Evolutionary conservation across 2,888 invertebrate genomes (phyloP).

Genomic region (Napeogenes inachia): DNA sequence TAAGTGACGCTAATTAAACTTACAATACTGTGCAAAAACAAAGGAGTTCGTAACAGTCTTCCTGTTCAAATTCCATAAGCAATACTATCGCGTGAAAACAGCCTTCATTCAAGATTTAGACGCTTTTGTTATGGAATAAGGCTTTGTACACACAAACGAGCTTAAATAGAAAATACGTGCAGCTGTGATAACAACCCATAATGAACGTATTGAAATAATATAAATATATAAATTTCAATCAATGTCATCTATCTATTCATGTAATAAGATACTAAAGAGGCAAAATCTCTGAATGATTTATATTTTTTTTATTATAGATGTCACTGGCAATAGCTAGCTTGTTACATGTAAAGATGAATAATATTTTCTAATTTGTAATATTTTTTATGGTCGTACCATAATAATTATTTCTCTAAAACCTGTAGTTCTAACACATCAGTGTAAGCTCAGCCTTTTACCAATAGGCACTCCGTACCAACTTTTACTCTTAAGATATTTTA

Average conservation of each 20-base stretch:
- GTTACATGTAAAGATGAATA: too few species aligned
- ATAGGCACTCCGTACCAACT: conserved; percentile 13
- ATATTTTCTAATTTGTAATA: too few species aligned
- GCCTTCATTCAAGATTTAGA: conserved; percentile 32
- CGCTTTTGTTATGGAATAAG: conserved; percentile 17
- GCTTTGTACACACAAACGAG: conserved; percentile 1
- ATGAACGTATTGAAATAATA: too few species aligned
- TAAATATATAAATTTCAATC: too few species aligned
- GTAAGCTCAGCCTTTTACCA: conserved; percentile 9
- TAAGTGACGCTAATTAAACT: conserved; percentile 28
- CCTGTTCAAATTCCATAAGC: conserved; percentile 31
- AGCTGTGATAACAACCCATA: too few species aligned
- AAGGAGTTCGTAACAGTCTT: conserved; percentile 26
- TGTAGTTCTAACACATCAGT: not conserved
- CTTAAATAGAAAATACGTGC: not conserved
- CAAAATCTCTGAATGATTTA: too few species aligned
- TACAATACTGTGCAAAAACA: conserved; percentile 26
- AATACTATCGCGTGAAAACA: conserved; percentile 34
- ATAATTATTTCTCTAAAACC: too few species aligned
- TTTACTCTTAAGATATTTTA: conserved; percentile 35
- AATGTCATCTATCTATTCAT: too few species aligned
- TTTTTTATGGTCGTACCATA: too few species aligned
- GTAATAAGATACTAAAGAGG: too few species aligned
- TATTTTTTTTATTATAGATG: too few species aligned
- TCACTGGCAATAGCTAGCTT: not conserved